Evolutionary conservation across 64 coral and sea anemone genomes (phyloP).

Genomic region (Orbicella faveolata): DNA sequence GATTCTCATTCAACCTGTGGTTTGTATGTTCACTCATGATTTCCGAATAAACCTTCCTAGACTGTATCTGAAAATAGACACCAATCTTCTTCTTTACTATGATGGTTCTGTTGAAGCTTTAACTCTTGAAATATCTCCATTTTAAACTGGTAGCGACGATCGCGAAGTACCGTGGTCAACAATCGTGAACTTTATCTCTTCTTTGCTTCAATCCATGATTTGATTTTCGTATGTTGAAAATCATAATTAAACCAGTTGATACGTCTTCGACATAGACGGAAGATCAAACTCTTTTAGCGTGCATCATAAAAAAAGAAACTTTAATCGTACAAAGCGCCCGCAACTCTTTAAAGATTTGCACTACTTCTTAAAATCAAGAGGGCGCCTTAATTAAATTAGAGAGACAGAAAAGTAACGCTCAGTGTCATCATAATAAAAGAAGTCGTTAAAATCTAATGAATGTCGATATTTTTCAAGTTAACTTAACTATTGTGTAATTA

Average conservation of each 20-base stretch:
- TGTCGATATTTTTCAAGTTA: too few relatives aligned
- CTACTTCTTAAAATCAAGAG: neutral
- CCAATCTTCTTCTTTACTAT: neutral
- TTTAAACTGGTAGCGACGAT: neutral
- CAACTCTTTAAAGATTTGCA: neutral
- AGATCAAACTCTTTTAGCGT: too few relatives aligned
- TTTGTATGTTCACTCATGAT: neutral
- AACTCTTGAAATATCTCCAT: neutral
- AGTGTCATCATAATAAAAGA: too few relatives aligned
- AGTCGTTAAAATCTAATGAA: too few relatives aligned
- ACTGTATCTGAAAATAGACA: neutral
- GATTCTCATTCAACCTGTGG: constrained; percentile 4
- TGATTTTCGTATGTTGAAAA: neutral
- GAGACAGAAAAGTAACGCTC: neutral
- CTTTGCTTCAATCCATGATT: neutral
- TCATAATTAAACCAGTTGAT: neutral
- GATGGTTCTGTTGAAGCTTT: neutral
- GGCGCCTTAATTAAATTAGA: neutral
- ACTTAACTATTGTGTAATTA: too few relatives aligned
- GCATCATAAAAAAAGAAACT: neutral
- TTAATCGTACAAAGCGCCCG: neutral
- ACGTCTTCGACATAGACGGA: too few relatives aligned
- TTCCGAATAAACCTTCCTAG: neutral
- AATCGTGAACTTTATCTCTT: neutral
- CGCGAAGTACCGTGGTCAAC: neutral